Conservation (phyloP, 1,140 invertebrate species). For the Nomia melanderi region DNA sequence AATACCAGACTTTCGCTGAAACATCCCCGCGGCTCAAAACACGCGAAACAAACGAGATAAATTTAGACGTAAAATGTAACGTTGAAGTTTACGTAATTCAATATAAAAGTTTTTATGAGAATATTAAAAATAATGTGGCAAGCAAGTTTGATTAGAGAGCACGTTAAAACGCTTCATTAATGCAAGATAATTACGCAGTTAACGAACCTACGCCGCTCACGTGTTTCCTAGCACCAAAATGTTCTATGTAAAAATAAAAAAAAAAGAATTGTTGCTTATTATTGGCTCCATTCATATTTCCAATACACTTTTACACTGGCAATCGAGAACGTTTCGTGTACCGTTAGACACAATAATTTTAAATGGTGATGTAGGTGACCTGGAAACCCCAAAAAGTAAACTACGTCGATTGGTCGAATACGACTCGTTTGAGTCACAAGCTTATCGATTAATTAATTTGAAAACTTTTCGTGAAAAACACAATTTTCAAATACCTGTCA, state of each 20-base stretch:
- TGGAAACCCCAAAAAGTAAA: slow-evolving; percentile 12
- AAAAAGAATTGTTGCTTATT: background rate
- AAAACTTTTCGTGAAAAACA: too few relatives aligned
- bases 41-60: too few relatives aligned
- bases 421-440: slow-evolving; percentile 1
- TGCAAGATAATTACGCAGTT: background rate
- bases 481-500: too few relatives aligned
- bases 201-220: background rate
- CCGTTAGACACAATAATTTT: slow-evolving; percentile 25
- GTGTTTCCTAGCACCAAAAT: background rate
- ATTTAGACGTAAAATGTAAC: too few relatives aligned
- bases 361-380: slow-evolving; percentile 24
- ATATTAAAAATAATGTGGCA: background rate
- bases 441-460: slow-evolving; percentile 2
- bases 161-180: background rate
- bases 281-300: background rate
- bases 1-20: background rate
- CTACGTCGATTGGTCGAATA: slow-evolving; percentile 12
- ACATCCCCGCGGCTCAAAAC: background rate
- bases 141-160: background rate
- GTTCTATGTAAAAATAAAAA: background rate
- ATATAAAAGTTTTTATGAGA: background rate
- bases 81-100: background rate
- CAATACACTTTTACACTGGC: background rate
- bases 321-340: slow-evolving; percentile 17